Evolutionary conservation across 2,797 vertebrate genomes (phyloP).

Genomic region (Australoheros facetus): DNA sequence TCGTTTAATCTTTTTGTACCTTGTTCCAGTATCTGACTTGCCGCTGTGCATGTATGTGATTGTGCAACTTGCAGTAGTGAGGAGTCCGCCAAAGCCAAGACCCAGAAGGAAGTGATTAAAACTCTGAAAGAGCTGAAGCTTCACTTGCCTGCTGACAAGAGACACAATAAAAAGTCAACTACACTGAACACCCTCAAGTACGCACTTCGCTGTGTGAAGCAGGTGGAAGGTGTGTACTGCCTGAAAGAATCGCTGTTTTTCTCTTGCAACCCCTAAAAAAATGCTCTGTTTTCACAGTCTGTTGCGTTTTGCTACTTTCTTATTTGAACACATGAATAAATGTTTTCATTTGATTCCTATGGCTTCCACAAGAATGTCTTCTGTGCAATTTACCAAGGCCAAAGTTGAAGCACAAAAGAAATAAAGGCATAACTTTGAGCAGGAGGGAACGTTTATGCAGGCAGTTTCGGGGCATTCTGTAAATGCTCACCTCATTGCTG

Average conservation of each 20-base stretch:
- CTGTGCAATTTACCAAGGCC: background rate
- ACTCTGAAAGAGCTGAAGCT: constrained; percentile 91
- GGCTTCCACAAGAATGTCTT: background rate
- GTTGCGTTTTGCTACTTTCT: background rate
- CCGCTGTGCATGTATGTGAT: background rate
- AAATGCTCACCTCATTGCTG: constrained; percentile 3
- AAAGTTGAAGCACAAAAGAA: background rate
- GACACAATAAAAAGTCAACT: constrained; percentile 86
- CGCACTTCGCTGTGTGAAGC: constrained; percentile 92
- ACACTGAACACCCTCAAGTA: constrained; percentile 90
- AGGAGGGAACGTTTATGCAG: background rate
- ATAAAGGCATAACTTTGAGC: background rate
- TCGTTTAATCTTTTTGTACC: background rate
- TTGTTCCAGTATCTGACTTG: constrained; percentile 21
- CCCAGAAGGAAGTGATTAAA: constrained; percentile 91
- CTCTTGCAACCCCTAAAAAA: background rate
- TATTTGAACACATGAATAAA: background rate
- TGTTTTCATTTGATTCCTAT: background rate
- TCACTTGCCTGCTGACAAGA: constrained; percentile 89
- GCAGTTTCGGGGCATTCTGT: background rate
- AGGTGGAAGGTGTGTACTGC: constrained; percentile 89
- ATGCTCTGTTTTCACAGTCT: background rate
- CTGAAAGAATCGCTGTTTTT: background rate
- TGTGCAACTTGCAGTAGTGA: constrained; percentile 83
- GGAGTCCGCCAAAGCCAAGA: constrained; percentile 91